Conservation (phyloP, 2,113 vertebrate species). For the Cynopterus brachyotis region DNA sequence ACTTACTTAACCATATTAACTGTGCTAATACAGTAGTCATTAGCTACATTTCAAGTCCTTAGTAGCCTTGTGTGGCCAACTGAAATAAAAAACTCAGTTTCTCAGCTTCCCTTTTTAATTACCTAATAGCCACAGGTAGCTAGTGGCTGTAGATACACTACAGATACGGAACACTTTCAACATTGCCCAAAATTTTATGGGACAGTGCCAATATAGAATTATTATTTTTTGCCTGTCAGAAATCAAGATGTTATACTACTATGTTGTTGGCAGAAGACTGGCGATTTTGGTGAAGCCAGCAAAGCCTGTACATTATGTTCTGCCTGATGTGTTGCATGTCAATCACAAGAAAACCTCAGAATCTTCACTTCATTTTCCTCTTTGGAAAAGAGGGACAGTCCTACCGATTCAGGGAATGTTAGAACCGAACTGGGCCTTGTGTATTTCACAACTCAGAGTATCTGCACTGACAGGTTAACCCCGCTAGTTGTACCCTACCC, state of each 20-base stretch:
- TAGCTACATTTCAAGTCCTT: not conserved
- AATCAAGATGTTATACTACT: not conserved
- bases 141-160: not conserved
- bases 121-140: not conserved
- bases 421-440: not conserved
- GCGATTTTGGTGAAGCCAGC: not conserved
- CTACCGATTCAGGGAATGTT: not conserved
- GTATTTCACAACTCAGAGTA: not conserved
- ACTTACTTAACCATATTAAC: not conserved
- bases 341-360: not conserved
- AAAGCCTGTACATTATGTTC: not conserved
- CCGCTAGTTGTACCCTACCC: not conserved
- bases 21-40: not conserved
- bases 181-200: not conserved
- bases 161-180: not conserved
- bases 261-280: not conserved
- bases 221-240: not conserved
- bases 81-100: not conserved
- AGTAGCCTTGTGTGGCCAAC: not conserved
- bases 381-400: not conserved
- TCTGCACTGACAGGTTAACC: not conserved
- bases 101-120: not conserved
- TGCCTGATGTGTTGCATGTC: not conserved
- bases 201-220: not conserved
- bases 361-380: not conserved